Percentiles rank a stretch among this genome's conserved stretches.
These are phyloP conservation scores for Acrossocheilus wenchowensis DNA, from an alignment of 2,797 vertebrate species.

Conservation along the genomic window DNA sequence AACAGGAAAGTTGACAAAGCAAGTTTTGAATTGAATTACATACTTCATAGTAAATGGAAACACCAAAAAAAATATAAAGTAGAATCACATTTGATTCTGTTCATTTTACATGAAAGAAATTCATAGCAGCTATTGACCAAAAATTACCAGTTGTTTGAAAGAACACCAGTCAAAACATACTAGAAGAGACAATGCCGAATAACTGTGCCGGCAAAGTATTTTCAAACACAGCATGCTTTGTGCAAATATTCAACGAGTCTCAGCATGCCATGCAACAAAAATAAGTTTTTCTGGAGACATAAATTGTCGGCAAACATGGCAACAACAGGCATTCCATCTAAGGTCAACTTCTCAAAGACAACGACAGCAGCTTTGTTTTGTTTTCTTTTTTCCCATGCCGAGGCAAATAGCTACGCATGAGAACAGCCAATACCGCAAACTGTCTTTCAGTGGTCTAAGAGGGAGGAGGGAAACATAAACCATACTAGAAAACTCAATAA, in stretches of 20 bases:
- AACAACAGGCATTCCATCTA: constrained; percentile 67
- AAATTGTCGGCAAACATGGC: constrained; percentile 69
- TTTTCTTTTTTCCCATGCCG: constrained; percentile 20
- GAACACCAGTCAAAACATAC: constrained; percentile 63
- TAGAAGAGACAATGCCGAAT: constrained; percentile 64
- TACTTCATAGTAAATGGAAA: neutral
- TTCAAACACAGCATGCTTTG: constrained; percentile 73
- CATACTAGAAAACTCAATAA: constrained; percentile 34
- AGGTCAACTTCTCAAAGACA: constrained; percentile 65
- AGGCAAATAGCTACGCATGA: constrained; percentile 37
- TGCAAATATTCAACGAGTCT: constrained; percentile 73
- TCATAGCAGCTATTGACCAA: constrained; percentile 68
- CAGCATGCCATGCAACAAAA: constrained; percentile 67
- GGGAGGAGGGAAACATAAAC: constrained; percentile 31
- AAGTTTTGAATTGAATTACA: neutral
- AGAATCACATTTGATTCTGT: neutral
- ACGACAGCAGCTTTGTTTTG: constrained; percentile 55
- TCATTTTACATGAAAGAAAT: constrained; percentile 49
- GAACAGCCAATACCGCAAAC: constrained; percentile 44
- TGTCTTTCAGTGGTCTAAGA: constrained; percentile 38
- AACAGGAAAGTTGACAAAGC: neutral
- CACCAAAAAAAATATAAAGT: neutral
- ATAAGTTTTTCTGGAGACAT: constrained; percentile 67
- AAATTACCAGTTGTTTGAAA: constrained; percentile 64
- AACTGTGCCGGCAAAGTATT: constrained; percentile 62